Evolutionary conservation across 2,113 vertebrate genomes (phyloP), one percentile per base, ranked within the genome.

Genomic region (Galemys pyrenaicus): DNA sequence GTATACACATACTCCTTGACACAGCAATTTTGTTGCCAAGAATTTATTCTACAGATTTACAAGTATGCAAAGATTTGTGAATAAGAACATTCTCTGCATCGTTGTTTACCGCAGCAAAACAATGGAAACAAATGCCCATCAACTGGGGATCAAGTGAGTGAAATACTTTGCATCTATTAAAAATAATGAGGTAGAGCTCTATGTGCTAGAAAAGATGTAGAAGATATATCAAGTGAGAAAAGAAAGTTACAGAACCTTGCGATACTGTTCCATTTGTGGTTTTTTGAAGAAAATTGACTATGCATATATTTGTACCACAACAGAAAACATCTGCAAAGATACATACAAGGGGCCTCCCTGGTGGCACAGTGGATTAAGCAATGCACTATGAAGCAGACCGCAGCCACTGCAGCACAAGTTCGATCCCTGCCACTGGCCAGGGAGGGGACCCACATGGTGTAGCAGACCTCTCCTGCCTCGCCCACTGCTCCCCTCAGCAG

Each of bases 1-100:
- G 74, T 24, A 58, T 39, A 75, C 56, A 67, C 37, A 73, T 30
- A 74, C 6, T 87, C 71, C 49, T 80, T 92, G 58, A 89, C 20
- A 30, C 62, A 96, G 68, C 62, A 54, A 46, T 91, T 96, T 82
- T 64, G 78, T 44, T 70, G 73, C 44, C 74, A 77, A n/a, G 51
- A 79, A 92, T 71, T 95, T 74, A 95, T 71, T 79, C 70, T 79
- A 95, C 26, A 89, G 73, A 91, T 92, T 96, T 88, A 88, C 37
- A 96, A 88, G 60, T 62, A 56, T 37, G 64, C 78, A 93, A 88
- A 89, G 16, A 51, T 83, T 89, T 32, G 7, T 83, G 49, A 75
- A 79, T 82, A 92, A 56, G 44, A 32, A 85, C n/a, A 30, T 62
- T 74, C 62, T 32, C 6, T 86, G 44, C 39, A 89, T 60, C 58